These are phyloP conservation scores for Tetramorium alpestre DNA, from an alignment of 1,140 invertebrate genomes.

Conservation along the genomic window DNA sequence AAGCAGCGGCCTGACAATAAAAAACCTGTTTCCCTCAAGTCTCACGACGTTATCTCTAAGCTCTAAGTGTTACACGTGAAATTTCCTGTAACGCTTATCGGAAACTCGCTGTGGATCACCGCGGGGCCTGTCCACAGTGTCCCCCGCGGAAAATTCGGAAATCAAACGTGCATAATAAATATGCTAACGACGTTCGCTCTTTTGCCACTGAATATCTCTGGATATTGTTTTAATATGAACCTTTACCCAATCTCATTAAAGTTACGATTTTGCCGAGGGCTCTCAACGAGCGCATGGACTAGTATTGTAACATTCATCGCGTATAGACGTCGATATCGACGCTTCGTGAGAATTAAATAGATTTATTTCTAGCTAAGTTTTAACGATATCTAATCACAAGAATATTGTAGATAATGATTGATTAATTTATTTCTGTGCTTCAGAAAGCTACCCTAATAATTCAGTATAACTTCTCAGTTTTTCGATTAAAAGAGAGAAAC, in stretches of 20 bases:
- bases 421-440: background rate
- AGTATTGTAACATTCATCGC: slow-evolving; percentile 42
- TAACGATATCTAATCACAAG: background rate
- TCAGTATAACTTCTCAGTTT: background rate
- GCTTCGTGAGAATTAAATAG: background rate
- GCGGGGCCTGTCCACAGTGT: too few species aligned
- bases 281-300: background rate
- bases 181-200: background rate
- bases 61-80: slow-evolving; percentile 13
- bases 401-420: background rate
- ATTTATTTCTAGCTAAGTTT: background rate
- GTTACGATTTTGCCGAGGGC: slow-evolving; percentile 35
- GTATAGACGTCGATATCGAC: slow-evolving; percentile 1
- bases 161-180: slow-evolving; percentile 20
- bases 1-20: slow-evolving; percentile 20
- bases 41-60: slow-evolving; percentile 25
- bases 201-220: slow-evolving; percentile 19
- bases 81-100: slow-evolving; percentile 5
- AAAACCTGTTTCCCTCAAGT: background rate
- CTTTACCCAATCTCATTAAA: slow-evolving; percentile 41
- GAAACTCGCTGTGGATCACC: background rate
- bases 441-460: background rate
- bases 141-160: background rate
- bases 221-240: slow-evolving; percentile 16
- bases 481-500: background rate